Conservation (phyloP, 2,888 invertebrate species). For the Sarcophaga carnaria region DNA sequence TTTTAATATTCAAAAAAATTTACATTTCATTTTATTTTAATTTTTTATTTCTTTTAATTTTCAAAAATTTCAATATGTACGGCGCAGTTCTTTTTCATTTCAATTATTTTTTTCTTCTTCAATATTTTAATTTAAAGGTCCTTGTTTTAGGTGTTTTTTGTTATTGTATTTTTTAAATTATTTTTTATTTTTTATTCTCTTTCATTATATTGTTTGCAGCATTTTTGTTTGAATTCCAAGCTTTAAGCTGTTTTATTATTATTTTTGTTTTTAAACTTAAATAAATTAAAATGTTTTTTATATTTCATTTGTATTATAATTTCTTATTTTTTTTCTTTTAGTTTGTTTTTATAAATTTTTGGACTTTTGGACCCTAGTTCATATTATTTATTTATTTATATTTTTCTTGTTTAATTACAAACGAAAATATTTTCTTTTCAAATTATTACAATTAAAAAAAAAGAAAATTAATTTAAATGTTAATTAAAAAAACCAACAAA, state of each 20-base stretch:
- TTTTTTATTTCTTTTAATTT: slow-evolving; percentile 4
- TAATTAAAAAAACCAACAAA: not conserved
- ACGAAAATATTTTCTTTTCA: not conserved
- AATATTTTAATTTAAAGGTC: slow-evolving; percentile 48
- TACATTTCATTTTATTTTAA: not conserved
- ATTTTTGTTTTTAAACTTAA: slow-evolving; percentile 2
- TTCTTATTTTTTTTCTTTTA: slow-evolving; percentile 42
- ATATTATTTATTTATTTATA: slow-evolving; percentile 52
- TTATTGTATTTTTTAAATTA: not conserved
- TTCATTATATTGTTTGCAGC: not conserved
- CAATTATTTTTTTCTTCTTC: not conserved
- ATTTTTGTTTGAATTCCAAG: slow-evolving; percentile 29
- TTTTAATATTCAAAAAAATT: slow-evolving; percentile 18
- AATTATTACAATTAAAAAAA: slow-evolving; percentile 7
- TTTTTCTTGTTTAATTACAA: slow-evolving; percentile 4
- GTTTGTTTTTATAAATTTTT: slow-evolving; percentile 42
- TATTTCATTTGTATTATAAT: slow-evolving; percentile 42
- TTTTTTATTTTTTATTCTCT: not conserved
- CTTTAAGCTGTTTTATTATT: slow-evolving; percentile 47
- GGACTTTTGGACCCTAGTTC: slow-evolving; percentile 68
- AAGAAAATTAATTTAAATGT: not conserved
- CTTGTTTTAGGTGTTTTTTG: slow-evolving; percentile 21
- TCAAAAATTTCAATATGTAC: not conserved
- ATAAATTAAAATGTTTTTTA: slow-evolving; percentile 22
- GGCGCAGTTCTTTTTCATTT: slow-evolving; percentile 33